Base-by-base conservation (phyloP, 92 coral and sea anemone genomes). In the Epizoanthus stellaris region DNA sequence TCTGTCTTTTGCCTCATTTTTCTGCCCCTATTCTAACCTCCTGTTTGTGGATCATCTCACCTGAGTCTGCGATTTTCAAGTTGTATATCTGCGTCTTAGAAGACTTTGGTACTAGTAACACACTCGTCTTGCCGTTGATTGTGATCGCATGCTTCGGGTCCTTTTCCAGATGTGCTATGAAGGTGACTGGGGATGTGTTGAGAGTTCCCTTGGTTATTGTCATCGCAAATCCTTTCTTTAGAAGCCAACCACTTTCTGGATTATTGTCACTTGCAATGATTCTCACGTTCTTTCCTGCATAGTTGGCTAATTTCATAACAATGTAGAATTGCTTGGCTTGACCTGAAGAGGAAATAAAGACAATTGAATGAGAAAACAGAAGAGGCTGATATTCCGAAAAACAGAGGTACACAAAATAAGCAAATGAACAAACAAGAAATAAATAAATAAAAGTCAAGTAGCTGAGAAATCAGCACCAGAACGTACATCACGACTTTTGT, bases 221-320 rank as follows among this genome's bases (percentile, higher is more conserved):
- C 89, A 95, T 90, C 88, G 88, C 87, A 36, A 76, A 86, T 49
- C 83, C 83, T 43, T 92, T 88, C 82, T 91, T 96, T 16, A 96
- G 91, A 20, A 67, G 67, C 92, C 91, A 84, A 6, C 88, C 88
- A n/a, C 88, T 38, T 47, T 76, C 57, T 16, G 88, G 90, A 25
- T 86, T 82, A 42, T 86, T 85, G 68, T 91, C 90, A 43, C 93
- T 79, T 2, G 93, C 68, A 38, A 42, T 73, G 42, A 96, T 45
- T 3, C 77, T 49, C 0, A 89, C 93, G 82, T 92, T 89, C 39
- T 93, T 88, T 4, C 96, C 92, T 6, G 91, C 87, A 25, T 72
- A 73, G 75, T 96, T 96, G 70, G 71, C 75, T 36, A 96, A 69
- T 67, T 77, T 77, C 71, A 94, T 68, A 25, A 75, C 60, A 16